Evolutionary conservation across 2,797 vertebrate genomes (phyloP), one percentile per base, ranked within the genome.

Genomic region (Argyrosomus regius): DNA sequence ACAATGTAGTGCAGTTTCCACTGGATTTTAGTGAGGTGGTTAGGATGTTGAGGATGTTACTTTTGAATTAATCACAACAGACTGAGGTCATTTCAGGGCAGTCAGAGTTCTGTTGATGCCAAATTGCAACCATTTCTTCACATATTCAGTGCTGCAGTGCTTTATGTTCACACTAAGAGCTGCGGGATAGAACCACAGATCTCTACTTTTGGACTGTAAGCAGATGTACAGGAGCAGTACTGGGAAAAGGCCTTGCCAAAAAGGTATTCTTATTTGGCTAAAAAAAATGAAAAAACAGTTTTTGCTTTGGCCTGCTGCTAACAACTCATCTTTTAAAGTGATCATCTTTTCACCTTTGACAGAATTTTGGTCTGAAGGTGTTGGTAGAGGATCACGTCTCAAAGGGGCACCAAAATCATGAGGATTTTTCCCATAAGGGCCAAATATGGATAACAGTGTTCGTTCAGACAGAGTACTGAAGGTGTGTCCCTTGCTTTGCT

Each of bases 61-160:
- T 26, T 67, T 63, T 62, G 35, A 61, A 43, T 16, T 8, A 73
- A 68, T 49, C 46, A 62, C 50, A 53, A 62, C 35, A 12, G 26
- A 22, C 8, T 12, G 12, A 10, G 17, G 41, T 45, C 13, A 54
- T 28, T 57, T 60, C 62, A 70, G 67, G 14, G 66, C 50, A 41
- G 17, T 64, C 20, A 28, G 45, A 24, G n/a, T 9, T 22, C 16
- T 69, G 49, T 58, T 31, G 20, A 43, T 53, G 56, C 26, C 39
- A 62, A 35, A 45, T 31, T 74, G 3, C 8, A 59, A 28, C 3
- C 11, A 2, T 49, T 56, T 65, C 28, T 20, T 5, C 6, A n/a
- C 10, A 62, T 48, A 1, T 24, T 24, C 16, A 65, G 1, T 11
- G 5, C 24, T 59, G 56, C 20, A 13, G 6, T 52, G n/a, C 18